phyloP scores from a whole-genome alignment of 2,888 invertebrate genomes.

The Lycophotia porphyrea region DNA sequence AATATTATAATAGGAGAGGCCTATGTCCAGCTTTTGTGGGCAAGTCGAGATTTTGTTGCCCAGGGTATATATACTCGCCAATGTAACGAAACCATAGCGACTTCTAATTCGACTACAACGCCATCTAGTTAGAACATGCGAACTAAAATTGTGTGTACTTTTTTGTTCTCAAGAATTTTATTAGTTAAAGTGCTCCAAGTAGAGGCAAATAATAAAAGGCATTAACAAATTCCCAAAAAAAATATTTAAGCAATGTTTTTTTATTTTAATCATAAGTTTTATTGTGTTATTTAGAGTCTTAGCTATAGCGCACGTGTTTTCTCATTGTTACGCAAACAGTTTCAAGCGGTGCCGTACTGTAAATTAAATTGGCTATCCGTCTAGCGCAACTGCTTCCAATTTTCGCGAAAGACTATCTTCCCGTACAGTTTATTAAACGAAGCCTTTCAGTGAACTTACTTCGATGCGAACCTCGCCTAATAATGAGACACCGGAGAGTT shows the following conservation, averaged over 20 bases:
- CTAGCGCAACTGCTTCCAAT: constrained; percentile 64
- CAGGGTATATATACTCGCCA: constrained; percentile 1
- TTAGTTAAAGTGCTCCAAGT: not conserved
- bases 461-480: constrained; percentile 62
- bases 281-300: not conserved
- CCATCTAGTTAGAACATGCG: constrained; percentile 28
- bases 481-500: constrained; percentile 65
- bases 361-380: constrained; percentile 69
- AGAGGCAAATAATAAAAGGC: not conserved
- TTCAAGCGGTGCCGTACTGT: constrained; percentile 55
- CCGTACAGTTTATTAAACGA: constrained; percentile 62
- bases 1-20: constrained; percentile 41
- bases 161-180: not conserved
- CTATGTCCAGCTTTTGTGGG: constrained; percentile 43
- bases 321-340: constrained; percentile 54
- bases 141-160: not conserved
- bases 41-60: accelerated
- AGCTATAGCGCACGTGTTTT: constrained; percentile 10
- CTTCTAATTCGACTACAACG: constrained; percentile 38
- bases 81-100: constrained; percentile 42
- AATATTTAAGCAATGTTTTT: not conserved
- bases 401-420: constrained; percentile 60
- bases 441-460: constrained; percentile 63
- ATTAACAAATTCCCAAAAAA: not conserved
- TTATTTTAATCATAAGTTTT: not conserved